Evolutionary conservation across 2,113 vertebrate species (phyloP).

Genomic region (Lipotes vexillifer): DNA sequence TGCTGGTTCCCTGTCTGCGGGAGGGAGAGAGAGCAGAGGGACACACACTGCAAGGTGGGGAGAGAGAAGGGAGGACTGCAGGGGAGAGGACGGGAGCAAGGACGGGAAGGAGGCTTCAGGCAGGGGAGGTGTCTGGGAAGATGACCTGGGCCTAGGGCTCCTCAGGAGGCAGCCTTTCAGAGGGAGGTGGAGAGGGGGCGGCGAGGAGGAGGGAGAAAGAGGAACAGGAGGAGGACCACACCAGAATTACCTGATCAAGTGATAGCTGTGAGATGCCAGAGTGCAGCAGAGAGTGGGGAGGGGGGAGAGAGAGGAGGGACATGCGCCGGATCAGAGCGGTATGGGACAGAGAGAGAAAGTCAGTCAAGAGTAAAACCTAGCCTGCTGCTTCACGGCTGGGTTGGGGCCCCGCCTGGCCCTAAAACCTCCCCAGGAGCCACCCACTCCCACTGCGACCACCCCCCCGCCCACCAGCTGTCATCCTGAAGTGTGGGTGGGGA

Average conservation of each 20-base stretch:
- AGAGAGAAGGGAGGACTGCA: background rate
- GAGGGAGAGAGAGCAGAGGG: background rate
- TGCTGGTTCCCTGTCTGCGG: background rate
- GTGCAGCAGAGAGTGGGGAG: constrained; percentile 84
- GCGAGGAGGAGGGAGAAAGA: constrained; percentile 60
- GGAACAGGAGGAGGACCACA: constrained; percentile 79
- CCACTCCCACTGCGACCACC: background rate
- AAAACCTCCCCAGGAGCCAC: background rate
- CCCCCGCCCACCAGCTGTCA: constrained; percentile 56
- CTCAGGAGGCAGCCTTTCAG: background rate
- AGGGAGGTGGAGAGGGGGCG: constrained; percentile 31
- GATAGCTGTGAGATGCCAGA: constrained; percentile 97
- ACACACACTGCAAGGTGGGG: background rate
- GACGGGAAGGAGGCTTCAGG: background rate
- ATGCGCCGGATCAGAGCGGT: constrained; percentile 91
- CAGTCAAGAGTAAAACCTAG: constrained; percentile 53
- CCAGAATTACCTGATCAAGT: constrained; percentile 98
- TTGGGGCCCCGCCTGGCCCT: background rate
- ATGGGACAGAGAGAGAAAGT: constrained; percentile 79
- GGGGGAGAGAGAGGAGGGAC: constrained; percentile 84
- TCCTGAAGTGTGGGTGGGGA: constrained; percentile 64
- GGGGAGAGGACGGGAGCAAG: background rate
- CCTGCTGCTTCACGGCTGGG: background rate
- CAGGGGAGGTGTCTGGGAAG: background rate
- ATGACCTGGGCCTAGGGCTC: background rate